A percentile compares a stretch with the other conserved stretches of the same genome.
Evolutionary conservation across 2,888 invertebrate species (phyloP).

Genomic region (Agelastica alni): DNA sequence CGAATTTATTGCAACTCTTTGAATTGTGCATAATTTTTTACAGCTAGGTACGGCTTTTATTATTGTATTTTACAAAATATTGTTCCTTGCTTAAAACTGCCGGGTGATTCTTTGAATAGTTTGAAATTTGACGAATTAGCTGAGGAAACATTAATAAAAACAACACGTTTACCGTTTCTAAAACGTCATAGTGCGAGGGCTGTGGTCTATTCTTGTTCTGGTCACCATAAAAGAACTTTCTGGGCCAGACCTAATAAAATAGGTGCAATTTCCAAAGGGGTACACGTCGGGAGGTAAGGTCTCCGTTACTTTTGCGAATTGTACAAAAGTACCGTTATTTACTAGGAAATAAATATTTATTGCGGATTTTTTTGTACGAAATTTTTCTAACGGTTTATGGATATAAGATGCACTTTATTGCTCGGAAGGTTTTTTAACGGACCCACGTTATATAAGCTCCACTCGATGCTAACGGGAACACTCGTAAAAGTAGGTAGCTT

Average conservation of each 20-base stretch:
- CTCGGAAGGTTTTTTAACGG: constrained; percentile 8
- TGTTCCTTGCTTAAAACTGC: too few species aligned
- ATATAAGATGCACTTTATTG: constrained; percentile 23
- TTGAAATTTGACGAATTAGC: too few species aligned
- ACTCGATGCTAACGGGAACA: neutral
- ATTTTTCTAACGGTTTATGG: constrained; percentile 30
- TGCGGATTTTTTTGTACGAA: constrained; percentile 15
- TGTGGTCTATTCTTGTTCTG: too few species aligned
- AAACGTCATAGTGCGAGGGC: too few species aligned
- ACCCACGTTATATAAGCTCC: constrained; percentile 1
- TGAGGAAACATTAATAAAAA: too few species aligned
- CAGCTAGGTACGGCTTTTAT: too few species aligned
- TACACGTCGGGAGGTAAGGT: neutral
- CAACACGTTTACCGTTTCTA: too few species aligned
- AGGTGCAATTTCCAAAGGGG: constrained; percentile 1
- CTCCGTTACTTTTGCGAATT: constrained; percentile 25
- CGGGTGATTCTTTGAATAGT: too few species aligned
- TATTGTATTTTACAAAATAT: too few species aligned
- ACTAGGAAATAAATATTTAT: constrained; percentile 20
- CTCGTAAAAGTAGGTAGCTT: neutral
- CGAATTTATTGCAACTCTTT: too few species aligned
- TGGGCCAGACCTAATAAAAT: neutral
- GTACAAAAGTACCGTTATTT: constrained; percentile 18
- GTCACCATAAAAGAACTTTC: neutral
- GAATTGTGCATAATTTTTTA: too few species aligned